Evolutionary conservation across 37 sponge, comb jelly and placozoan genomes (phyloP).

Genomic region (Ianthella basta): DNA sequence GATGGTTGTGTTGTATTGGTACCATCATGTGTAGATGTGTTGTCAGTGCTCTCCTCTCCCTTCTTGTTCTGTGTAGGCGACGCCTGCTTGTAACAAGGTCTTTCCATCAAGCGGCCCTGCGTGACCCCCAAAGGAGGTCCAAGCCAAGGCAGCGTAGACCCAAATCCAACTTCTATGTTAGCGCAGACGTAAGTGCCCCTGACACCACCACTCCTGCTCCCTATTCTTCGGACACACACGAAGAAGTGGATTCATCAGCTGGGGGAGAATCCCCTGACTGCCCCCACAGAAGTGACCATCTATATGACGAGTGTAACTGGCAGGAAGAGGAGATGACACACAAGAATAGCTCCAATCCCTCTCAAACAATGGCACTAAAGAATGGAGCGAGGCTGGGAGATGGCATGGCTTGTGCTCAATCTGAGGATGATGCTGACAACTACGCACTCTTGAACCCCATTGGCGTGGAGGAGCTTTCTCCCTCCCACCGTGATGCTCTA

Average conservation of each 20-base stretch:
- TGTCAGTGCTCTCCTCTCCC: background rate
- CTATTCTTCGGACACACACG: conserved; percentile 34
- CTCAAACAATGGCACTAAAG: background rate
- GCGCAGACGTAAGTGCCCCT: conserved; percentile 75
- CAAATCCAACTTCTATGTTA: conserved; percentile 30
- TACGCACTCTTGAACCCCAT: background rate
- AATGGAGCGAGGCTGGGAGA: background rate
- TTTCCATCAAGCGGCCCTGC: conserved; percentile 14
- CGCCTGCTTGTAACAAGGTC: conserved; percentile 7
- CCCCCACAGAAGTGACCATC: background rate
- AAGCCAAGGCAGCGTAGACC: conserved; percentile 48
- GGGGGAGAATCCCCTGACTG: conserved; percentile 36
- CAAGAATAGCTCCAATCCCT: background rate
- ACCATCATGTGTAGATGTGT: too few relatives aligned
- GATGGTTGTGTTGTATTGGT: too few relatives aligned
- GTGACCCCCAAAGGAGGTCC: conserved; percentile 23
- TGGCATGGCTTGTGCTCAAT: too few relatives aligned
- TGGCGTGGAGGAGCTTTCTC: background rate
- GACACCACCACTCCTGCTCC: conserved; percentile 70
- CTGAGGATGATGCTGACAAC: background rate
- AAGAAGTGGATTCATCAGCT: conserved; percentile 32
- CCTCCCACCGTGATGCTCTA: background rate
- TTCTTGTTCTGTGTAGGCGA: background rate
- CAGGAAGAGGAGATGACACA: too few relatives aligned
- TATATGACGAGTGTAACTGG: too few relatives aligned